A percentile compares a stretch with the other conserved stretches of the same genome.
phyloP scores from a whole-genome alignment of 2,797 vertebrate genomes.

The Falco naumanni region DNA sequence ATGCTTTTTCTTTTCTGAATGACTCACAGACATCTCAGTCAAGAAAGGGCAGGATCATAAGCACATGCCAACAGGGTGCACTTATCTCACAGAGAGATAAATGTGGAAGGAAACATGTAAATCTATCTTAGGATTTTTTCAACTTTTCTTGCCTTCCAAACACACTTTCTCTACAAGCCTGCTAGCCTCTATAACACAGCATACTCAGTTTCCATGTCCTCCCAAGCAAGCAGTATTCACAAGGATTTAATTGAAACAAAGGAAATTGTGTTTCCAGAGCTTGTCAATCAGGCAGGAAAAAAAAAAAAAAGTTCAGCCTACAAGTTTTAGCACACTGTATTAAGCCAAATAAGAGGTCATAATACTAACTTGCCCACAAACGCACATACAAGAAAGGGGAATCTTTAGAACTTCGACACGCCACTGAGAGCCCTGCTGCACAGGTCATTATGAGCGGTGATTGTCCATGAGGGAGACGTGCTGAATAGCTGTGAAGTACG shows the following conservation, averaged over 20 bases:
- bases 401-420: background rate
- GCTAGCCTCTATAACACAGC: background rate
- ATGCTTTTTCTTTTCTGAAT: conserved; percentile 32
- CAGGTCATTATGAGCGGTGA: background rate
- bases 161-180: background rate
- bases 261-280: background rate
- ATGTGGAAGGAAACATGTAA: background rate
- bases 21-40: conserved; percentile 37
- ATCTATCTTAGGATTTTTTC: background rate
- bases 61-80: background rate
- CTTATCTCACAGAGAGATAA: conserved; percentile 9
- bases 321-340: background rate
- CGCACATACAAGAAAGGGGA: background rate
- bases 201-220: background rate
- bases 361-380: background rate
- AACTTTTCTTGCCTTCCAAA: background rate
- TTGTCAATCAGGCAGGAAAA: background rate
- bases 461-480: background rate
- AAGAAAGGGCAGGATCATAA: conserved; percentile 41
- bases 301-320: background rate
- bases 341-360: background rate
- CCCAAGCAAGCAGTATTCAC: background rate
- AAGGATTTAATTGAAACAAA: background rate
- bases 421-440: background rate
- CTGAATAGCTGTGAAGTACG: background rate